Percentiles rank a stretch among this genome's conserved stretches.
phyloP scores from a whole-genome alignment of 2,797 vertebrate species.

The Hoplostethus atlanticus region DNA sequence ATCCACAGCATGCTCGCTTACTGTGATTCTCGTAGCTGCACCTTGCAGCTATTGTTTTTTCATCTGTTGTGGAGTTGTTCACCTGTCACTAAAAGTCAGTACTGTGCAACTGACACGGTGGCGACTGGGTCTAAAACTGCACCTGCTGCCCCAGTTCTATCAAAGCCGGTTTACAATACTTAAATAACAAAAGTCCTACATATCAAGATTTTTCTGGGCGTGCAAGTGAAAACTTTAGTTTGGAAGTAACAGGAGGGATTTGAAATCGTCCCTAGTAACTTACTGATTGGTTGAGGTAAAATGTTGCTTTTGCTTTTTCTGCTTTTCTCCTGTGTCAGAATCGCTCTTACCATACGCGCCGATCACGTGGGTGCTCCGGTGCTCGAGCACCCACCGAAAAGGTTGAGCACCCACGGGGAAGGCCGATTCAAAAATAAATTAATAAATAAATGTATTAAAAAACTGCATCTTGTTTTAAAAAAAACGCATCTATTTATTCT shows the following conservation, averaged over 20 bases:
- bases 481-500: no score
- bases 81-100: constrained; percentile 39
- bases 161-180: background rate
- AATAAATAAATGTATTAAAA: no score
- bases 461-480: no score
- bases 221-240: no score
- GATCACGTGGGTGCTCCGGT: no score
- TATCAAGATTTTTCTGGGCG: no score
- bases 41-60: constrained; percentile 30
- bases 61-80: constrained; percentile 40
- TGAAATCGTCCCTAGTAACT: background rate
- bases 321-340: constrained; percentile 14
- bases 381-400: no score
- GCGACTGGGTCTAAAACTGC: constrained; percentile 14
- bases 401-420: no score
- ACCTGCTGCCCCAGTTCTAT: constrained; percentile 15
- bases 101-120: constrained; percentile 25
- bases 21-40: background rate
- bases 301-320: constrained; percentile 1
- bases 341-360: background rate
- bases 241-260: background rate
- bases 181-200: background rate
- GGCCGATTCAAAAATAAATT: no score
- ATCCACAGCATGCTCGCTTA: background rate
- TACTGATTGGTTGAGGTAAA: background rate